phyloP scores from a whole-genome alignment of 2,797 vertebrate genomes.

The Euthynnus affinis region DNA sequence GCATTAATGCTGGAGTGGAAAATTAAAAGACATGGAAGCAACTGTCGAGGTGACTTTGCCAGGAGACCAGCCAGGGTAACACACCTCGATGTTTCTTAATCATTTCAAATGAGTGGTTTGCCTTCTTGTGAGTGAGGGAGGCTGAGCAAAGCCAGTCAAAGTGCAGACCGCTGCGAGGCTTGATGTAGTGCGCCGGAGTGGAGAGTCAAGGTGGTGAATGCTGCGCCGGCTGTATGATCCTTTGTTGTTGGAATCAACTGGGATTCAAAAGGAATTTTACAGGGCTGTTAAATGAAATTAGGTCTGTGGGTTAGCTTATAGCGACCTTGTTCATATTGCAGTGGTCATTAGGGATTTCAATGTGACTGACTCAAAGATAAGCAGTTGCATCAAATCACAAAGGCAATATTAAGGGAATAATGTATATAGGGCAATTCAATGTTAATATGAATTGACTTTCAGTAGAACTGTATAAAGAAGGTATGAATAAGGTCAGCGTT shows the following conservation, averaged over 20 bases:
- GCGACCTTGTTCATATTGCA: background rate
- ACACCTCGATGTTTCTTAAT: constrained; percentile 38
- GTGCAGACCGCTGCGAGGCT: constrained; percentile 15
- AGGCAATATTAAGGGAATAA: constrained; percentile 11
- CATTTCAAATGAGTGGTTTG: constrained; percentile 31
- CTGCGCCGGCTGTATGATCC: background rate
- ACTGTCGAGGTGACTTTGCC: constrained; percentile 62
- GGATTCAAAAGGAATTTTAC: constrained; percentile 34
- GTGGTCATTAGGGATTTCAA: constrained; percentile 4
- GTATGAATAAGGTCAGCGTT: background rate
- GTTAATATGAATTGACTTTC: background rate
- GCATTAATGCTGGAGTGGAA: constrained; percentile 58
- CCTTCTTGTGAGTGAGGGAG: constrained; percentile 22
- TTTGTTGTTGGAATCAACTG: too few species aligned
- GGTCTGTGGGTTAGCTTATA: background rate
- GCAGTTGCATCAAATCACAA: constrained; percentile 3
- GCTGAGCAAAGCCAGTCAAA: constrained; percentile 27
- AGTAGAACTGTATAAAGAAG: background rate
- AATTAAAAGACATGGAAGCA: constrained; percentile 59
- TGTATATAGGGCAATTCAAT: background rate
- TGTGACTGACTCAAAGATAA: constrained; percentile 12
- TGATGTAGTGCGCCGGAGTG: constrained; percentile 10
- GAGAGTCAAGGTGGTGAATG: constrained; percentile 7
- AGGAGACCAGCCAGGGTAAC: constrained; percentile 18
- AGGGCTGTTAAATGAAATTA: constrained; percentile 19